These are phyloP conservation scores for Brachionus koreanus DNA, from an alignment of 1,140 invertebrate genomes.

Conservation along the genomic window DNA sequence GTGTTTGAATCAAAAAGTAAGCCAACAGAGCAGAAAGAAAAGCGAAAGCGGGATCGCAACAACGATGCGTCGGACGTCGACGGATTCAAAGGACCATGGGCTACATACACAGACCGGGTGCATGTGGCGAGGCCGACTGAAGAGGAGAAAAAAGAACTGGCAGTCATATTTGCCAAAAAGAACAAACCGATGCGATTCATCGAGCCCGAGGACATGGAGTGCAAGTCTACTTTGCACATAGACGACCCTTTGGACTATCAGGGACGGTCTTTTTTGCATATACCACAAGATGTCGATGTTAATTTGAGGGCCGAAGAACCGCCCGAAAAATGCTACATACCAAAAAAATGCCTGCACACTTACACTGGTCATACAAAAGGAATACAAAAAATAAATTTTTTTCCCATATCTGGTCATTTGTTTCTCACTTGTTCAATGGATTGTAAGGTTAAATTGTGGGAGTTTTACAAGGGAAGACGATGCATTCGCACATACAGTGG, in stretches of 20 bases:
- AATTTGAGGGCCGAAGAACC: conserved; percentile 85
- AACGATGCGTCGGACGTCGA: conserved; percentile 80
- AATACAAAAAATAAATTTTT: conserved; percentile 91
- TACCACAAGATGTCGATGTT: conserved; percentile 90
- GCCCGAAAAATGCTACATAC: conserved; percentile 91
- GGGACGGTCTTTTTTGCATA: conserved; percentile 85
- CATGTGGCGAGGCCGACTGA: conserved; percentile 79
- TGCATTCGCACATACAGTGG: conserved; percentile 93
- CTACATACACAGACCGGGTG: conserved; percentile 83
- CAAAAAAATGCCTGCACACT: conserved; percentile 90
- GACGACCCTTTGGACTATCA: conserved; percentile 93
- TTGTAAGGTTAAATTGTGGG: conserved; percentile 87
- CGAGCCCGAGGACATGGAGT: conserved; percentile 76
- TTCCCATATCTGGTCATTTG: conserved; percentile 88
- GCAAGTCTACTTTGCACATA: conserved; percentile 19
- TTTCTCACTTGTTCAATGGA: conserved; percentile 94
- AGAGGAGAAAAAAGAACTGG: conserved; percentile 80
- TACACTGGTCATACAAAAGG: conserved; percentile 96
- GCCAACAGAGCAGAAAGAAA: conserved; percentile 26
- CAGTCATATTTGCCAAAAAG: conserved; percentile 85
- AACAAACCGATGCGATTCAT: conserved; percentile 64
- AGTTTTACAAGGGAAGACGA: conserved; percentile 89
- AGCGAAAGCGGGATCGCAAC: conserved; percentile 26
- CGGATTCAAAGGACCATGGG: conserved; percentile 95
- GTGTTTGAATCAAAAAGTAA: conserved; percentile 8